Evolutionary conservation across 2,113 vertebrate species (phyloP).

Genomic region (Oreochromis tanganicae): DNA sequence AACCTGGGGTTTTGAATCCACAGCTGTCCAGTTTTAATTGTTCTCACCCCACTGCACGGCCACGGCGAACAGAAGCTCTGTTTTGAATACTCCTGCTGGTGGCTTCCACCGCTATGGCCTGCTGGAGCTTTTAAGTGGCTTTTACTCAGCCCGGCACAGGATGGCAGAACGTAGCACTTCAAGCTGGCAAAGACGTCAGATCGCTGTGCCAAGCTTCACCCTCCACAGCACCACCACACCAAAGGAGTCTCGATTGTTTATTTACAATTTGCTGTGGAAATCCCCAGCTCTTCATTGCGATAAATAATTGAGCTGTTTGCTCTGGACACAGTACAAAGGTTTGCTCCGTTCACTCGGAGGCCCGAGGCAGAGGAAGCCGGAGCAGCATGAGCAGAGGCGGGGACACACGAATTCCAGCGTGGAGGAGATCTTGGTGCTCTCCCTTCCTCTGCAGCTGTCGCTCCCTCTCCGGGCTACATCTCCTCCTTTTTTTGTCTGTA

Average conservation of each 20-base stretch:
- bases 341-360: slow-evolving; percentile 27
- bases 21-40: not conserved
- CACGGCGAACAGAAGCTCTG: slow-evolving; percentile 24
- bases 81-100: slow-evolving; percentile 32
- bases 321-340: slow-evolving; percentile 72
- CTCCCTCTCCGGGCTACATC: slow-evolving; percentile 59
- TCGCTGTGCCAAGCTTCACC: slow-evolving; percentile 29
- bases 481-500: slow-evolving; percentile 52
- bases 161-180: slow-evolving; percentile 39
- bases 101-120: slow-evolving; percentile 17
- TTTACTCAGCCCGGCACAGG: slow-evolving; percentile 40
- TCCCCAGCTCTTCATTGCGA: slow-evolving; percentile 53
- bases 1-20: not conserved
- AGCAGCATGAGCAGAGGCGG: slow-evolving; percentile 39
- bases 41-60: not conserved
- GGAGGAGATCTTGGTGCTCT: slow-evolving; percentile 48
- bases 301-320: slow-evolving; percentile 75
- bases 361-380: slow-evolving; percentile 57
- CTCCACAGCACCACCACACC: slow-evolving; percentile 5
- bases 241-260: slow-evolving; percentile 64
- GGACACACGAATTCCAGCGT: slow-evolving; percentile 5
- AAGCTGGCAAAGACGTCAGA: slow-evolving; percentile 43
- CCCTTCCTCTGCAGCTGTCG: slow-evolving; percentile 70
- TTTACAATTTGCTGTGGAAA: slow-evolving; percentile 73
- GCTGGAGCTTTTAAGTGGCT: slow-evolving; percentile 44